Evolutionary conservation across 2,888 invertebrate genomes (phyloP), one percentile per base, ranked within the genome.

Genomic region (Endotricha flammealis): DNA sequence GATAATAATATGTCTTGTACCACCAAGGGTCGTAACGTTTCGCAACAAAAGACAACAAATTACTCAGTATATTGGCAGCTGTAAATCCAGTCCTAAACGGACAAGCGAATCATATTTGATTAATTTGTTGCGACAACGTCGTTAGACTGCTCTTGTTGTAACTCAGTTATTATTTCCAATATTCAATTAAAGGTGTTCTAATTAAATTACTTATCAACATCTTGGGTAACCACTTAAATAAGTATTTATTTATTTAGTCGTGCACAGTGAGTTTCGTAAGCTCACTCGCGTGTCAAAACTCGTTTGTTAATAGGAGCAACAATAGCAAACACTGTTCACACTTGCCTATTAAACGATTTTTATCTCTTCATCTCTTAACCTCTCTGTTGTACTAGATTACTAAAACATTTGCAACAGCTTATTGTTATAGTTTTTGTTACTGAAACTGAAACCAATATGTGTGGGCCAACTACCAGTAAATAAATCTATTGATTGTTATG

Each of bases 261-360:
- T 77, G 76, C 72, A 67, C 53, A 50, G 55, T 58, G 61, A 60
- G 60, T 81, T 82, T 79, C 75, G 76, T 69, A 81, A 82, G 64
- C 50, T 57, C 58, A 58, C 64, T 76, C 73, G 79, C 81, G 76
- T 81, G 81, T 75, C 78, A 73, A 74, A 76, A 81, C 82, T 65
- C 65, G 77, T 80, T 80, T 75, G 74, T 74, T 77, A 76, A 71
- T 72, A 67, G 71, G 57, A 55, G 52, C 59, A 64, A 80, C 75
- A 79, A 78, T 78, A 57, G 72, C 64, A 60, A n/a, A 60, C 60
- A 57, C 56, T 67, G 73, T 77, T 80, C 78, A 81, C 82, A 81
- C 80, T 78, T 71, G 67, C 64, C 75, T 74, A 76, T 79, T 79
- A 69, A 79, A 75, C 74, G 72, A 71, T 75, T 64, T 65, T 62